Percentiles rank a stretch among this genome's conserved stretches.
phyloP scores from a whole-genome alignment of 2,888 invertebrate species.

The Diloba caeruleocephala region DNA sequence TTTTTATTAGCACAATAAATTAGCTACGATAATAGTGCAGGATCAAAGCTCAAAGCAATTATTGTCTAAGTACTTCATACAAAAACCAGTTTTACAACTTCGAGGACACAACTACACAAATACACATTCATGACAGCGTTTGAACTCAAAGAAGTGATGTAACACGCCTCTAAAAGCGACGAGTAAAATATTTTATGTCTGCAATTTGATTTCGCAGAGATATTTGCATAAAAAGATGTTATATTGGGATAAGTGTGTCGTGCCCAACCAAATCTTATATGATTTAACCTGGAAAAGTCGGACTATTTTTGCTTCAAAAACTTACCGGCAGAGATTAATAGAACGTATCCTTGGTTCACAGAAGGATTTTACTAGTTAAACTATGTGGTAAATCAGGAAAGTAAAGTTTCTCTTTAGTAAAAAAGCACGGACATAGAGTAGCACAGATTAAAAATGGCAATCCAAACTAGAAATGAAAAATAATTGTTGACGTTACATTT shows the following conservation, averaged over 20 bases:
- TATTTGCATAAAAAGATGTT: slow-evolving; percentile 18
- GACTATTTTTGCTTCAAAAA: slow-evolving; percentile 24
- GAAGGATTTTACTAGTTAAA: slow-evolving; percentile 29
- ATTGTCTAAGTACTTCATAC: slow-evolving; percentile 4
- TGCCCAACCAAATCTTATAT: slow-evolving; percentile 19
- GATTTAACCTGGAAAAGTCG: slow-evolving; percentile 7
- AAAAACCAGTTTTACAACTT: slow-evolving; percentile 52
- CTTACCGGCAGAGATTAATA: slow-evolving; percentile 42
- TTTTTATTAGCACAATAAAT: slow-evolving; percentile 16
- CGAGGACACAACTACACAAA: slow-evolving; percentile 15
- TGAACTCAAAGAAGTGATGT: slow-evolving; percentile 29
- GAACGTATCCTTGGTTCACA: slow-evolving; percentile 35
- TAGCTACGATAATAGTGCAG: slow-evolving; percentile 10
- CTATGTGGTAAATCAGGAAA: slow-evolving; percentile 39
- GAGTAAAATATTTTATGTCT: slow-evolving; percentile 4
- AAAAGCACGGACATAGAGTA: slow-evolving; percentile 22
- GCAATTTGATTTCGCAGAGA: slow-evolving; percentile 15
- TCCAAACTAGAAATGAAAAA: slow-evolving; percentile 25
- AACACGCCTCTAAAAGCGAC: slow-evolving; percentile 26
- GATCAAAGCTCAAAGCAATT: slow-evolving; percentile 28
- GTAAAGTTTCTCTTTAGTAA: slow-evolving; percentile 39
- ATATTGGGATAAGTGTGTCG: slow-evolving; percentile 17
- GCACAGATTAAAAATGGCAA: slow-evolving; percentile 50
- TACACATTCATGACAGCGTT: slow-evolving; percentile 10
- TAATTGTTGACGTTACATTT: slow-evolving; percentile 36